Evolutionary conservation across 2,888 invertebrate species (phyloP).

Genomic region (Andrena flavipes): DNA sequence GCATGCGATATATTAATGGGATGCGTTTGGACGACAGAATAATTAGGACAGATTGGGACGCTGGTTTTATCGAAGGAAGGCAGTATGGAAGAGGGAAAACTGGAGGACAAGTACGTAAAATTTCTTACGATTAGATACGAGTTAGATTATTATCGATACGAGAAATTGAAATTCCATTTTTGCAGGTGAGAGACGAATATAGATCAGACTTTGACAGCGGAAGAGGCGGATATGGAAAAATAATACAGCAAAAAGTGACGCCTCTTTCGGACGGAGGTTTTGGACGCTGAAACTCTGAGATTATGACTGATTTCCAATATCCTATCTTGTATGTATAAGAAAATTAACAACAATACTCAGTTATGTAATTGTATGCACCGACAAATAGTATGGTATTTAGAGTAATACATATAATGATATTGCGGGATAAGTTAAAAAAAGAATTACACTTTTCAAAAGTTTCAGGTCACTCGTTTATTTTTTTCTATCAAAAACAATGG

Average conservation of each 20-base stretch:
- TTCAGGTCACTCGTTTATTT: too few relatives aligned
- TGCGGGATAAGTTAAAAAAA: neutral
- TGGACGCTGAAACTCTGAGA: conserved; percentile 77
- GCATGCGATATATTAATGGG: conserved; percentile 97
- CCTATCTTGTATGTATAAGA: conserved; percentile 40
- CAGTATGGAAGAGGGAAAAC: conserved; percentile 99
- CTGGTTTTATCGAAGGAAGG: conserved; percentile 98
- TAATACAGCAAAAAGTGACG: conserved; percentile 94
- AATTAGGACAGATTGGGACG: conserved; percentile 99
- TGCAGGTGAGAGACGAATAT: conserved; percentile 98
- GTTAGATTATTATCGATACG: too few relatives aligned
- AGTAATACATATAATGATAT: neutral
- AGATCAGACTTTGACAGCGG: conserved; percentile 98
- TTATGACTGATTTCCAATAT: neutral
- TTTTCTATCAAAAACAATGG: neutral
- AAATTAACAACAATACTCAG: conserved; percentile 9
- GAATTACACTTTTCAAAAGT: neutral
- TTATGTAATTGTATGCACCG: neutral
- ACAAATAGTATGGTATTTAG: neutral
- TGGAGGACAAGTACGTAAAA: conserved; percentile 94
- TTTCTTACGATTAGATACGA: conserved; percentile 24
- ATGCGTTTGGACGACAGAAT: conserved; percentile 98
- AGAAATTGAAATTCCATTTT: conserved; percentile 25
- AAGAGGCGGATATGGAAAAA: conserved; percentile 98
- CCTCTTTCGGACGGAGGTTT: conserved; percentile 82